Conservation (phyloP, 2,113 vertebrate genomes). For the Rutilus rutilus region DNA sequence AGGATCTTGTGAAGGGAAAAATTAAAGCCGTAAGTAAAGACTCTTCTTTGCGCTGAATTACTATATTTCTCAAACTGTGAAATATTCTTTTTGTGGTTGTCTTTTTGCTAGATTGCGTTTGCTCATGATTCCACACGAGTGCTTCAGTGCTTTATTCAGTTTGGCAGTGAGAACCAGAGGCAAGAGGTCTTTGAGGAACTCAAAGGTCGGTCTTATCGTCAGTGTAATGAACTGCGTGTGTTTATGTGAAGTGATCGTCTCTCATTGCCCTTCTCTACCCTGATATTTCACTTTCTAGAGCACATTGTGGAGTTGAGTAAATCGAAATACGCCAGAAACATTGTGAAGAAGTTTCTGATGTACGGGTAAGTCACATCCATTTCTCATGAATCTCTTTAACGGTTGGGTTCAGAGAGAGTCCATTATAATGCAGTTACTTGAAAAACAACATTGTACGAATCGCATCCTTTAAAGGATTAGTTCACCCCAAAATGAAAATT, state of each 20-base stretch:
- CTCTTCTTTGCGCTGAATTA: background rate
- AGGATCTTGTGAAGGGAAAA: slow-evolving; percentile 86
- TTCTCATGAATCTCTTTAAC: background rate
- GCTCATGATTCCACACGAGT: slow-evolving; percentile 93
- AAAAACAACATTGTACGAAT: background rate
- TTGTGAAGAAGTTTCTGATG: slow-evolving; percentile 96
- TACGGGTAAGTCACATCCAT: slow-evolving; percentile 83
- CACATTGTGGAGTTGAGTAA: slow-evolving; percentile 86
- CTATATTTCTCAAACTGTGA: background rate
- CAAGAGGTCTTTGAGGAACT: slow-evolving; percentile 85
- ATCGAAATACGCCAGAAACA: slow-evolving; percentile 91
- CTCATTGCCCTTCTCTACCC: background rate
- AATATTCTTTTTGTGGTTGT: background rate
- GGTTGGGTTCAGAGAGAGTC: too few relatives aligned
- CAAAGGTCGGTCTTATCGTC: slow-evolving; percentile 77
- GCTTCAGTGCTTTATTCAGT: slow-evolving; percentile 93
- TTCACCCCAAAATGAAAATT: too few relatives aligned
- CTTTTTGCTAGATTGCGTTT: slow-evolving; percentile 83
- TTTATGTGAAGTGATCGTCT: background rate
- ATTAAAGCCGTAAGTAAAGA: slow-evolving; percentile 83
- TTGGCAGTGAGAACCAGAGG: slow-evolving; percentile 85
- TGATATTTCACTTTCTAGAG: slow-evolving; percentile 66
- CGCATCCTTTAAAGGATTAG: background rate
- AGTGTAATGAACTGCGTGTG: background rate
- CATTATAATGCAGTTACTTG: background rate